Evolutionary conservation across 2,797 vertebrate genomes (phyloP), one percentile per base, ranked within the genome.

Genomic region (Girardinus metallicus): DNA sequence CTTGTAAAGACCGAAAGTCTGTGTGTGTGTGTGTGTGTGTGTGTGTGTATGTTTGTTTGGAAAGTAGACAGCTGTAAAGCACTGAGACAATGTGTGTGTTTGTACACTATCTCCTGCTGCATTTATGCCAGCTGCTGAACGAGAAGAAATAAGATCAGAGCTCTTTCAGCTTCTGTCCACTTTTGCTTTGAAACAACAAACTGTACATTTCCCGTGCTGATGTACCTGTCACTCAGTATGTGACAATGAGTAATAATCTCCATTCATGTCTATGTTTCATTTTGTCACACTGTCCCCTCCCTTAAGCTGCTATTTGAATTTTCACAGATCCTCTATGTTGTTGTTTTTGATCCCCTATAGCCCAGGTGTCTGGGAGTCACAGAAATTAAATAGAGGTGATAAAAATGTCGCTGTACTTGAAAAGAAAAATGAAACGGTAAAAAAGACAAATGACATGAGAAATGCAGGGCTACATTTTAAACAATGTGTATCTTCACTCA

Each of bases 171-270:
- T 64, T 57, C 36, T 83, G 79, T 84, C 62, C 13, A 80, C 34
- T 77, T 77, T 80, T 86, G 79, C 90, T 88, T 89, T 88, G 89
- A 90, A 90, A 89, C 83, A 80, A 76, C 77, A 81, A 21, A 34
- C 75, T n/a, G 78, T 82, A 80, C 70, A 49, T 86, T 85, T 87
- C 83, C 74, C 73, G 73, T 76, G 66, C 71, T 88, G 81, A 85
- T 91, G 91, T 89, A 84, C 55, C 89, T 82, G 93, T 82, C 91
- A 88, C 21, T 85, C 0, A 18, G 36, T 57, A 39, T 7, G 74
- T 92, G 91, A 93, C 91, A 86, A 80, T 93, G 91, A 94, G 82
- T 90, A 92, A 94, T 93, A 92, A 92, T 86, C 76, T 81, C 60
- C 85, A 79, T 83, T 88, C 79, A 85, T 66, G 43, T 86, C 81